These are phyloP conservation scores for Onthophagus taurus DNA, from an alignment of 1,140 invertebrate species.

Conservation along the genomic window DNA sequence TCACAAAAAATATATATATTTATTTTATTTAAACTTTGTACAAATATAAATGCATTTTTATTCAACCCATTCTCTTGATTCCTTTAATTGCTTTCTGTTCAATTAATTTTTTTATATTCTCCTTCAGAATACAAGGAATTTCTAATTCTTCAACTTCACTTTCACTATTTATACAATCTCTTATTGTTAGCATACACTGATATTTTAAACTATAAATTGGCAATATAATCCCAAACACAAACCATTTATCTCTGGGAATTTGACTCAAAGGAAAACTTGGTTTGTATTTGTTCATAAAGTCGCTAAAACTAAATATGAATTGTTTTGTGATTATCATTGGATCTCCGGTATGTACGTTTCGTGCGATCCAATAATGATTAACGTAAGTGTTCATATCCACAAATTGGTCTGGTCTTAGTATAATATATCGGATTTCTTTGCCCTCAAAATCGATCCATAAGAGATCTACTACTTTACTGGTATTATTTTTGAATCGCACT, in stretches of 20 bases:
- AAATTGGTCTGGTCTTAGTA: constrained; percentile 41
- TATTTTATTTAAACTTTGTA: too few species aligned
- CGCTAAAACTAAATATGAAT: background rate
- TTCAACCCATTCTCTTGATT: too few species aligned
- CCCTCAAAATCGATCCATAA: constrained; percentile 70
- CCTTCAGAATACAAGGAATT: constrained; percentile 24
- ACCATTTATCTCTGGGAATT: constrained; percentile 13
- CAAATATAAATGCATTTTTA: too few species aligned
- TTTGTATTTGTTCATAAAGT: background rate
- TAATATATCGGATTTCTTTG: constrained; percentile 44
- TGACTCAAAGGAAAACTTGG: background rate
- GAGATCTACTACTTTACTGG: constrained; percentile 49
- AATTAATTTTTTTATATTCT: constrained; percentile 27
- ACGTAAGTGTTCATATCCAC: constrained; percentile 60
- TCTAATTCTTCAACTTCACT: constrained; percentile 26
- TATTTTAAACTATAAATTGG: constrained; percentile 31
- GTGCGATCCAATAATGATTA: constrained; percentile 64
- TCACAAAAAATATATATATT: too few species aligned
- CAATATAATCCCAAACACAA: constrained; percentile 23
- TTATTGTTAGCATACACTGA: constrained; percentile 23
- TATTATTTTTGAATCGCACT: constrained; percentile 60
- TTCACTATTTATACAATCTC: constrained; percentile 20
- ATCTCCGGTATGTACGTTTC: constrained; percentile 51
- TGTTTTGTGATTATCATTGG: constrained; percentile 3
- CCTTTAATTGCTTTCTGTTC: constrained; percentile 11